Base-by-base conservation (phyloP, 2,888 invertebrate genomes). In the Drosophila engyochracea region DNA sequence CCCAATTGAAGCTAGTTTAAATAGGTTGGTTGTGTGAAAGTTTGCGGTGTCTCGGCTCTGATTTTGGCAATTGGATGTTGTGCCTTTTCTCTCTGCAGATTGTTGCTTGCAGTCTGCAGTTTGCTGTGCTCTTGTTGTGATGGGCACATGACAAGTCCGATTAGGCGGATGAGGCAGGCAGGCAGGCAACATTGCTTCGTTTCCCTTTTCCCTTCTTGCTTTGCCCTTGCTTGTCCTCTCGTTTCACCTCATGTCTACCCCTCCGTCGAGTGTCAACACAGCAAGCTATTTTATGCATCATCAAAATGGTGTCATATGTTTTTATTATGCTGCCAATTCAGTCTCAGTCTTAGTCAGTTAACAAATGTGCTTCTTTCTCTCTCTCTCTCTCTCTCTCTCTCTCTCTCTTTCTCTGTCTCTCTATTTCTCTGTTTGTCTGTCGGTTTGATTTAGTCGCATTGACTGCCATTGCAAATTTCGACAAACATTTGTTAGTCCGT, bases 221-320 rank as follows among this genome's bases (percentile, higher is more conserved):
- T 41, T n/a, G 1, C 39, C 39, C 39, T 41, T n/a, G 41, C 41
- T 1, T 10, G 10, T 41, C 41, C 41, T 4, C 41, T n/a, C 41
- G 41, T 10, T n/a, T 41, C 41, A n/a, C 44, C 44, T 44, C 22
- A 41, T n/a, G 22, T 3, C 25, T 16, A 25, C 16, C 47, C 30
- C 19, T 30, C 33, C n/a, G 37, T 14, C 47, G 68, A 74, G 85
- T 84, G 83, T 85, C 83, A 80, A 79, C 82, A 72, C 69, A 70
- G 68, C 82, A 63, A 75, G 79, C 83, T 79, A 79, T 85, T 85
- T 84, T 70, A 73, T 85, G 85, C 84, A 85, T 85, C 79, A 73
- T 84, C 83, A 76, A 74, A 85, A 85, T 85, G 81, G 73, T 81
- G 84, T 85, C 84, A 85, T 85, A 85, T 85, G 85, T 82, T 85